These are phyloP conservation scores for Denticeps clupeoides DNA, from an alignment of 2,797 vertebrate species.

Conservation along the genomic window DNA sequence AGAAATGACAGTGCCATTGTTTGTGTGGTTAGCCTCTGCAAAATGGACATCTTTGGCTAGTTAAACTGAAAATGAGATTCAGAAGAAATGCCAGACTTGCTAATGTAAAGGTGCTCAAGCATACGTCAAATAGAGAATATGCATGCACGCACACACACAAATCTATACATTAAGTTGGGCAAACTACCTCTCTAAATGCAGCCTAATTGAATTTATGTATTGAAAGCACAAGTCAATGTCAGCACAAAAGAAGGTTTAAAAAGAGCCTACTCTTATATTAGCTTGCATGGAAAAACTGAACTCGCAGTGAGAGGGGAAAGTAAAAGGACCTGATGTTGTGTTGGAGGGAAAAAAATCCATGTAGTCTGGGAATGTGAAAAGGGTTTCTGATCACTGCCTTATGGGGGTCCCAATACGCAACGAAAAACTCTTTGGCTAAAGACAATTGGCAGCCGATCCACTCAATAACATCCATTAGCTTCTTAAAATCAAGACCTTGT, in stretches of 20 bases:
- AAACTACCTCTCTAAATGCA: not conserved
- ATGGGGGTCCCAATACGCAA: constrained; percentile 6
- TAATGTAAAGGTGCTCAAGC: too few relatives aligned
- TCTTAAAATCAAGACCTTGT: not conserved
- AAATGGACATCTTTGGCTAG: too few relatives aligned
- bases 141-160: too few relatives aligned
- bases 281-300: too few relatives aligned
- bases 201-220: too few relatives aligned
- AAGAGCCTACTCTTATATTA: too few relatives aligned
- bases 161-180: too few relatives aligned
- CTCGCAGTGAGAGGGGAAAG: constrained; percentile 4
- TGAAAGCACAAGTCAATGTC: constrained; percentile 2
- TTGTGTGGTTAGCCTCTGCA: constrained; percentile 18
- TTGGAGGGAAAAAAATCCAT: constrained; percentile 17
- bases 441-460: constrained; percentile 22
- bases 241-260: constrained; percentile 4
- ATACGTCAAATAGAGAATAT: too few relatives aligned
- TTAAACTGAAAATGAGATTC: not conserved
- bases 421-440: constrained; percentile 11
- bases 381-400: constrained; percentile 9
- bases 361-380: not conserved
- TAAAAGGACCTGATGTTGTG: constrained; percentile 13
- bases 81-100: not conserved
- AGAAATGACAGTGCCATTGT: constrained; percentile 10
- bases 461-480: constrained; percentile 15